Conservation (phyloP, 2,888 invertebrate species). For the Pristionchus mayeri region DNA sequence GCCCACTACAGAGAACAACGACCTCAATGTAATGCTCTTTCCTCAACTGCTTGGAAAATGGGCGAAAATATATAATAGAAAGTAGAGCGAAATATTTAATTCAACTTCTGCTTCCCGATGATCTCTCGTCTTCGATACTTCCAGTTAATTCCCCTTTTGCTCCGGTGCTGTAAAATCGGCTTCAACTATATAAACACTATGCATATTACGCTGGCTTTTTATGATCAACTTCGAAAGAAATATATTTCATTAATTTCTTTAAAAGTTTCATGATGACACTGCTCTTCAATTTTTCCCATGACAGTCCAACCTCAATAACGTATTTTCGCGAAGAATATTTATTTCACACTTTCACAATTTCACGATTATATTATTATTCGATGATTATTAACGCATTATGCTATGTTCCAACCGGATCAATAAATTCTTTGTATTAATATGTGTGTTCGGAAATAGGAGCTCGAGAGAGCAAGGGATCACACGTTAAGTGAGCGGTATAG, state of each 20-base stretch:
- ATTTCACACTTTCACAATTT: neutral
- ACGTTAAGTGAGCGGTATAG: constrained; percentile 1
- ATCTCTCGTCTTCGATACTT: neutral
- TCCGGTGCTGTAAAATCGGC: neutral
- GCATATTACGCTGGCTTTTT: neutral
- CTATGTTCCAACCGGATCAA: constrained; percentile 5
- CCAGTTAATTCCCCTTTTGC: neutral
- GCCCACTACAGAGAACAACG: constrained; percentile 72
- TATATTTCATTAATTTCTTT: neutral
- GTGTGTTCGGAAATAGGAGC: neutral
- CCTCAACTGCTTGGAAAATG: constrained; percentile 73
- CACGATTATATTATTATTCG: constrained; percentile 1
- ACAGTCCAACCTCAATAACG: neutral
- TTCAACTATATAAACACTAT: neutral
- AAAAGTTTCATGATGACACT: too few species aligned
- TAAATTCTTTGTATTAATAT: neutral
- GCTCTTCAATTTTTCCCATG: neutral
- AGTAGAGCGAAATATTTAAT: neutral
- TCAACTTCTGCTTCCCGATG: neutral
- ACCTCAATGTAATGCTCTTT: constrained; percentile 70
- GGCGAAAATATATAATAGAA: constrained; percentile 57
- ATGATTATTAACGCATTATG: neutral
- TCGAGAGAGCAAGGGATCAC: neutral
- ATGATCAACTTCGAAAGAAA: neutral
- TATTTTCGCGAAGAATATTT: neutral